A percentile compares a stretch with the other conserved stretches of the same genome.
These are phyloP conservation scores for Heterohyrax brucei DNA, from an alignment of 2,797 vertebrate species.

Conservation along the genomic window DNA sequence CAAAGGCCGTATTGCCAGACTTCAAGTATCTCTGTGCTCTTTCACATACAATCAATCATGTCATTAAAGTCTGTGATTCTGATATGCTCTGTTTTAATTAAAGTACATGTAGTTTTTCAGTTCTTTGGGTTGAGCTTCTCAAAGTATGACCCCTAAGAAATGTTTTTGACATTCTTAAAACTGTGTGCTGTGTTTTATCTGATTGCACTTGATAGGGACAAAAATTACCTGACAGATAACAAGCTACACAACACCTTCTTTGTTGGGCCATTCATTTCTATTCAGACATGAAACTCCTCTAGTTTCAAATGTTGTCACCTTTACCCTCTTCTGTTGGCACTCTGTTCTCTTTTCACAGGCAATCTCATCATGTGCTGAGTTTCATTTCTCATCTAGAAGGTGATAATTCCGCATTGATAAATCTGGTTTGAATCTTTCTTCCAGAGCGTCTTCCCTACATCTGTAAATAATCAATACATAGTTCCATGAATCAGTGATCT, in stretches of 20 bases:
- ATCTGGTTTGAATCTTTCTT: not conserved
- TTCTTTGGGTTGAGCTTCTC: not conserved
- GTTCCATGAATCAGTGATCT: not conserved
- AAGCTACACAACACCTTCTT: not conserved
- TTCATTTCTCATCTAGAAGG: not conserved
- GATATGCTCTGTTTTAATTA: not conserved
- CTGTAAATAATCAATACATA: not conserved
- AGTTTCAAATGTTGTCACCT: not conserved
- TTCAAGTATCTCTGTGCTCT: not conserved
- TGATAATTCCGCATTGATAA: not conserved
- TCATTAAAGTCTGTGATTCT: not conserved
- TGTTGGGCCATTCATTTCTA: not conserved
- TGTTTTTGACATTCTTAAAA: not conserved
- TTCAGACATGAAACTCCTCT: not conserved
- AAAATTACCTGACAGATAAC: not conserved
- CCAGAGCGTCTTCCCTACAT: not conserved
- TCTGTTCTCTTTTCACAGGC: not conserved
- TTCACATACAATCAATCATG: not conserved
- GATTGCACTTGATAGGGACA: not conserved
- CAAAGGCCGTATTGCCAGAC: not conserved
- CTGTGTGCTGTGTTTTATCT: not conserved
- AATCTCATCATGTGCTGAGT: not conserved
- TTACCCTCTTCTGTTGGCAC: not conserved
- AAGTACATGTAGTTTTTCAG: not conserved
- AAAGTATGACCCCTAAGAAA: not conserved